phyloP scores from a whole-genome alignment of 2,113 vertebrate species.

The Aspidoscelis tigris region DNA sequence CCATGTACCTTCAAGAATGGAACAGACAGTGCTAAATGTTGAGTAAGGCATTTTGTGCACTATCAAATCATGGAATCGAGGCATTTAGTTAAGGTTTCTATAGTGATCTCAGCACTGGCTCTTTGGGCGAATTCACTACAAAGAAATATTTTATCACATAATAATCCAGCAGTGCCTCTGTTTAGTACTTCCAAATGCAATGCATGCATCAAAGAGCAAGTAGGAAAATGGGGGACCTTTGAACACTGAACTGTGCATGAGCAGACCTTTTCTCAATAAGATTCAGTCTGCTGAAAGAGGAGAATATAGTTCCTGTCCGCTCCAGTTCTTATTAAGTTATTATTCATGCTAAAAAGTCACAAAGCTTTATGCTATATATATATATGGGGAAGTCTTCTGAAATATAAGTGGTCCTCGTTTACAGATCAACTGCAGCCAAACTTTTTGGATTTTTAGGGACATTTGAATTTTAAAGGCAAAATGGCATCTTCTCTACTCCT shows the following conservation, averaged over 20 bases:
- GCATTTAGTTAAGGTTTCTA: conserved; percentile 37
- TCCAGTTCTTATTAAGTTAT: conserved; percentile 1
- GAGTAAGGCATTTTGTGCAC: conserved; percentile 27
- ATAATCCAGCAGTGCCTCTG: conserved; percentile 12
- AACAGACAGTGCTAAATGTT: conserved; percentile 35
- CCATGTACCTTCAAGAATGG: conserved; percentile 20
- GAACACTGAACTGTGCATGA: background rate
- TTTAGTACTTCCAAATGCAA: conserved; percentile 19
- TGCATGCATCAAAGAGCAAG: conserved; percentile 13
- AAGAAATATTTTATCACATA: conserved; percentile 22
- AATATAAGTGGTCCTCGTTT: conserved; percentile 25
- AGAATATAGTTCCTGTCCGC: conserved; percentile 31
- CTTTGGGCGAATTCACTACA: conserved; percentile 32
- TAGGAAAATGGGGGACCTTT: conserved; percentile 23
- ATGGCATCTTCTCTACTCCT: too few species aligned
- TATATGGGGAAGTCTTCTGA: conserved; percentile 10
- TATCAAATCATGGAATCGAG: conserved; percentile 35
- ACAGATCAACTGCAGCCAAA: conserved; percentile 7
- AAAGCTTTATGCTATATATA: conserved; percentile 30
- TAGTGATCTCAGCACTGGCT: conserved; percentile 26
- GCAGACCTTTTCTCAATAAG: background rate
- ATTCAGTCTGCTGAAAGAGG: background rate
- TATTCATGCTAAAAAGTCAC: background rate
- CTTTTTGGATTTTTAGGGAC: too few species aligned
- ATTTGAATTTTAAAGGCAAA: too few species aligned